These are phyloP conservation scores for Momotus momota DNA, from an alignment of 2,797 vertebrate species.

Conservation along the genomic window DNA sequence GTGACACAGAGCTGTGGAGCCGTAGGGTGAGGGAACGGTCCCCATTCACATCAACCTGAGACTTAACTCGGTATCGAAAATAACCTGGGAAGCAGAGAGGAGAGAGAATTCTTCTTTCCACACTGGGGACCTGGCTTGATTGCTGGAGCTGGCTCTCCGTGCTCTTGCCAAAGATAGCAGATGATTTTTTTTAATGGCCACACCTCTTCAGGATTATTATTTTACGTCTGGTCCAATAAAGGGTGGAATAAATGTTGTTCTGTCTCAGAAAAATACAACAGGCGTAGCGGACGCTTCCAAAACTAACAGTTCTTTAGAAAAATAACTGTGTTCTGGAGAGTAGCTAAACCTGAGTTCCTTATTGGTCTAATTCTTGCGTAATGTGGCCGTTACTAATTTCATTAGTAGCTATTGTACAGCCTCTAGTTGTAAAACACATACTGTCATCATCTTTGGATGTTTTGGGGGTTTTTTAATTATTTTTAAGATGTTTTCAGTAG, in stretches of 20 bases:
- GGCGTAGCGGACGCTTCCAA: neutral
- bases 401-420: neutral
- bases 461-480: too few relatives aligned
- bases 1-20: neutral
- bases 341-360: neutral
- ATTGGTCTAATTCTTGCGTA: neutral
- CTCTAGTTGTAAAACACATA: neutral
- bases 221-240: constrained; percentile 24
- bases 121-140: neutral
- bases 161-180: constrained; percentile 25
- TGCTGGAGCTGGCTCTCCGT: neutral
- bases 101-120: neutral
- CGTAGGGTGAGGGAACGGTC: too few relatives aligned
- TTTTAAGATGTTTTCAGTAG: neutral
- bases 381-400: neutral
- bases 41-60: neutral
- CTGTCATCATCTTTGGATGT: neutral
- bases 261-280: neutral
- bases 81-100: neutral
- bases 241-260: neutral
- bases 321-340: neutral
- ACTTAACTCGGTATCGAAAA: neutral
- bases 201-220: constrained; percentile 4
- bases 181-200: constrained; percentile 25
- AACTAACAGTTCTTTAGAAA: neutral